Evolutionary conservation across 2,888 invertebrate genomes (phyloP).

Genomic region (Galerucella nymphaeae): DNA sequence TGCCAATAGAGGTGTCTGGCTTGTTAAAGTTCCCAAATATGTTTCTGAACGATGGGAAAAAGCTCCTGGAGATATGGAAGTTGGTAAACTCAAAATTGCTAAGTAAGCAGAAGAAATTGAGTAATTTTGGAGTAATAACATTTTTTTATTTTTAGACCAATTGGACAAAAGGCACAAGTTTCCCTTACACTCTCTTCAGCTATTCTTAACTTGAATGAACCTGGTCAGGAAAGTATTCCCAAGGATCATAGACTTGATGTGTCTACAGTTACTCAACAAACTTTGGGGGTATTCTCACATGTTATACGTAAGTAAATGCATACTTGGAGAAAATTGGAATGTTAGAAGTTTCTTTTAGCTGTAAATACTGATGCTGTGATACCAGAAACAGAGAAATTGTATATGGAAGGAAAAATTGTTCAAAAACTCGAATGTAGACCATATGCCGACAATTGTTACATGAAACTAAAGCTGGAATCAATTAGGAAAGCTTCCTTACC

Average conservation of each 20-base stretch:
- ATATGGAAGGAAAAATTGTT: slow-evolving; percentile 95
- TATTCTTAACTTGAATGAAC: slow-evolving; percentile 81
- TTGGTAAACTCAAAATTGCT: slow-evolving; percentile 90
- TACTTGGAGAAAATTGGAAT: too few relatives aligned
- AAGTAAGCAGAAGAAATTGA: slow-evolving; percentile 66
- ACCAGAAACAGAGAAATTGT: slow-evolving; percentile 85
- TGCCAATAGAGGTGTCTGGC: slow-evolving; percentile 93
- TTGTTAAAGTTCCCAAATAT: slow-evolving; percentile 97
- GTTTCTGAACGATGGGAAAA: slow-evolving; percentile 96
- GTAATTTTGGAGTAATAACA: neutral
- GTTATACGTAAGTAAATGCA: slow-evolving; percentile 72
- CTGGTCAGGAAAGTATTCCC: slow-evolving; percentile 84
- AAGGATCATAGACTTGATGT: slow-evolving; percentile 93
- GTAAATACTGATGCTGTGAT: slow-evolving; percentile 74
- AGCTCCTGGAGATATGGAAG: slow-evolving; percentile 90
- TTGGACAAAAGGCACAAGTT: slow-evolving; percentile 88
- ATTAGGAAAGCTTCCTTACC: slow-evolving; percentile 91
- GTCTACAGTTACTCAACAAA: slow-evolving; percentile 90
- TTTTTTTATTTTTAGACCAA: slow-evolving; percentile 63
- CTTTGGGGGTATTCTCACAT: slow-evolving; percentile 92
- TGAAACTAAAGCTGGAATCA: slow-evolving; percentile 89
- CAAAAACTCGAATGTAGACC: slow-evolving; percentile 95
- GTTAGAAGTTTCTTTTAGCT: slow-evolving; percentile 62
- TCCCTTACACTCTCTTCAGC: slow-evolving; percentile 85
- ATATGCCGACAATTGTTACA: slow-evolving; percentile 87